A percentile compares a stretch with the other conserved stretches of the same genome.
Evolutionary conservation across 1,140 invertebrate species (phyloP).

Genomic region (Pseudomyrmex pallidus): DNA sequence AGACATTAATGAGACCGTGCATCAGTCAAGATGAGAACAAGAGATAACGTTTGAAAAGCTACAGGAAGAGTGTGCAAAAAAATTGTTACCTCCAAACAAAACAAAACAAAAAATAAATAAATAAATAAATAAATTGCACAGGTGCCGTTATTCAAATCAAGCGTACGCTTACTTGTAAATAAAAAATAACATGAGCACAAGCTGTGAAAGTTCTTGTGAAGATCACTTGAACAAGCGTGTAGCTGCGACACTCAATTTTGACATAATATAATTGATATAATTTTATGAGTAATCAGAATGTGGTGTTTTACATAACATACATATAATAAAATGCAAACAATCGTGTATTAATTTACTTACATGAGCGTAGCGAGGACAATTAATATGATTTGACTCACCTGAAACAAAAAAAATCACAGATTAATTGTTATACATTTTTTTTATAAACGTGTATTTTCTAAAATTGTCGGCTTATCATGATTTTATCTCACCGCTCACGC

Average conservation of each 20-base stretch:
- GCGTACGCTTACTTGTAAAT: constrained; percentile 4
- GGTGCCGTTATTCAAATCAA: constrained; percentile 46
- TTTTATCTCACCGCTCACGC: no score
- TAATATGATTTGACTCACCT: constrained; percentile 55
- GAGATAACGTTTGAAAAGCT: constrained; percentile 20
- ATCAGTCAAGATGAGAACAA: constrained; percentile 6
- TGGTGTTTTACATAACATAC: not conserved
- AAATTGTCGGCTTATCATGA: no score
- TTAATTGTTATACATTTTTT: constrained; percentile 14
- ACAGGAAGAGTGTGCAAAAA: not conserved
- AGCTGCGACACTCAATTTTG: not conserved
- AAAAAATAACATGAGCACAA: constrained; percentile 26
- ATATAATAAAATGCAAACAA: constrained; percentile 10
- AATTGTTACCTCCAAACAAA: constrained; percentile 10
- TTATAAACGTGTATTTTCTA: no score
- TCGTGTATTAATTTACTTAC: constrained; percentile 67
- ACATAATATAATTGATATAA: not conserved
- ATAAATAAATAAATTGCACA: constrained; percentile 46
- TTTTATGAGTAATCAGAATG: not conserved
- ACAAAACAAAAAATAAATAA: no score
- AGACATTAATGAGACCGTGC: not conserved
- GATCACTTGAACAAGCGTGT: constrained; percentile 17
- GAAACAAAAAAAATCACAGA: constrained; percentile 43
- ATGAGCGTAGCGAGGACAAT: constrained; percentile 8
- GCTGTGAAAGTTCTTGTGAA: constrained; percentile 8